Conservation (phyloP, 2,888 invertebrate species). For the Dorcus parallelipipedus region DNA sequence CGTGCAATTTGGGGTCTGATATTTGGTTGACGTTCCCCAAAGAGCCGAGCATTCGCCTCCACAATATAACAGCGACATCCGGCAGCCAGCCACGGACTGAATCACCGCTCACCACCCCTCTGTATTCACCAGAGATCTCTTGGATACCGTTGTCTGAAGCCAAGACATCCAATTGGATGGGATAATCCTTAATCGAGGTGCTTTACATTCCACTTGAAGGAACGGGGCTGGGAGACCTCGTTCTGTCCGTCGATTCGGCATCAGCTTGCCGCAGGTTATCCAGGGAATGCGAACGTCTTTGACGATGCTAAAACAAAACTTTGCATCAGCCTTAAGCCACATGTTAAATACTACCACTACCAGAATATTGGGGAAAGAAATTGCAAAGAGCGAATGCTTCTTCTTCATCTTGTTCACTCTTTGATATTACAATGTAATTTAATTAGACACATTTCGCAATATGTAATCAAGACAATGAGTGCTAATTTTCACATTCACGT, state of each 20-base stretch:
- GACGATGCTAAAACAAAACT: constrained; percentile 28
- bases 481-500: not conserved
- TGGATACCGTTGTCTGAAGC: constrained; percentile 39
- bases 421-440: constrained; percentile 14
- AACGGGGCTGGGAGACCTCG: constrained; percentile 82
- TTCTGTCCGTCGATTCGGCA: constrained; percentile 56
- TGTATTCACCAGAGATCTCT: constrained; percentile 36
- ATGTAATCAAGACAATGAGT: constrained; percentile 12
- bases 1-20: constrained; percentile 75
- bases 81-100: constrained; percentile 88
- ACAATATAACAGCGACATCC: constrained; percentile 91
- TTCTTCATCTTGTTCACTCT: constrained; percentile 13
- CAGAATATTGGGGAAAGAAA: constrained; percentile 15
- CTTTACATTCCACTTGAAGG: constrained; percentile 87
- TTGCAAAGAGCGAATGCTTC: constrained; percentile 16
- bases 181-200: constrained; percentile 77
- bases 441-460: constrained; percentile 15
- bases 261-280: constrained; percentile 44
- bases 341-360: constrained; percentile 3
- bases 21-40: constrained; percentile 87
- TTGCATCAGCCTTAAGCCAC: not conserved
- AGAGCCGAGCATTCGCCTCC: constrained; percentile 92
- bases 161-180: constrained; percentile 77
- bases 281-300: constrained; percentile 41
- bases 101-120: constrained; percentile 81